Conservation (phyloP, 2,797 vertebrate species). For the Sciurus vulgaris region DNA sequence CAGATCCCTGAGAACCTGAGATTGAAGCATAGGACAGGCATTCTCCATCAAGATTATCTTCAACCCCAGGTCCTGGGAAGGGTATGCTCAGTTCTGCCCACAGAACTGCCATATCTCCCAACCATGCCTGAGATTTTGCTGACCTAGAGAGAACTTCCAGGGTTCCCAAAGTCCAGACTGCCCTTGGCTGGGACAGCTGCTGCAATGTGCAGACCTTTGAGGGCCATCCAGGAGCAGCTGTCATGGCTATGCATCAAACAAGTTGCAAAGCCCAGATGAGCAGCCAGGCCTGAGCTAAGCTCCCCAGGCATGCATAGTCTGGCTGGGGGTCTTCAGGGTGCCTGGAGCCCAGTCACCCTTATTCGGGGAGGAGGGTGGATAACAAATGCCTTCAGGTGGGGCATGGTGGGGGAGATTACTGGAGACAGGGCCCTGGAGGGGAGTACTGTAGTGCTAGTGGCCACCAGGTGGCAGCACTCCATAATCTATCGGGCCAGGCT, state of each 20-base stretch:
- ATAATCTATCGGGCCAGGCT: background rate
- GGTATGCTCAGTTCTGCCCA: no score
- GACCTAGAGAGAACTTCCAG: slow-evolving; percentile 44
- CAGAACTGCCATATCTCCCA: background rate
- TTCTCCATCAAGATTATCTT: background rate
- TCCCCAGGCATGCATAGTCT: slow-evolving; percentile 71
- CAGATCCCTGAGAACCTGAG: background rate
- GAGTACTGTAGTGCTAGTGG: background rate
- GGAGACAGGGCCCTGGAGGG: background rate
- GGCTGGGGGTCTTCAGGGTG: slow-evolving; percentile 68
- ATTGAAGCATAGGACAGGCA: background rate
- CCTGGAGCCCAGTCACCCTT: slow-evolving; percentile 44
- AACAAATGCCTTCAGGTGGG: slow-evolving; percentile 40
- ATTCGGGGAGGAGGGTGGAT: background rate
- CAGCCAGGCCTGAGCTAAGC: slow-evolving; percentile 80
- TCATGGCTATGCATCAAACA: slow-evolving; percentile 82
- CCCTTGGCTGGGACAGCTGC: slow-evolving; percentile 75
- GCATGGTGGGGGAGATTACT: no score
- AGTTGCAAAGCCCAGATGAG: slow-evolving; percentile 79
- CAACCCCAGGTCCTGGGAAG: background rate
- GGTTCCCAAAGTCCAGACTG: slow-evolving; percentile 49
- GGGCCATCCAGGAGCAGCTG: slow-evolving; percentile 76
- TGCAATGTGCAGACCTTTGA: slow-evolving; percentile 73
- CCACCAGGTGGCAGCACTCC: slow-evolving; percentile 81
- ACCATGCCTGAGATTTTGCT: background rate